Base-by-base conservation (phyloP, 1,140 invertebrate genomes). In the Aphelenchoides besseyi region DNA sequence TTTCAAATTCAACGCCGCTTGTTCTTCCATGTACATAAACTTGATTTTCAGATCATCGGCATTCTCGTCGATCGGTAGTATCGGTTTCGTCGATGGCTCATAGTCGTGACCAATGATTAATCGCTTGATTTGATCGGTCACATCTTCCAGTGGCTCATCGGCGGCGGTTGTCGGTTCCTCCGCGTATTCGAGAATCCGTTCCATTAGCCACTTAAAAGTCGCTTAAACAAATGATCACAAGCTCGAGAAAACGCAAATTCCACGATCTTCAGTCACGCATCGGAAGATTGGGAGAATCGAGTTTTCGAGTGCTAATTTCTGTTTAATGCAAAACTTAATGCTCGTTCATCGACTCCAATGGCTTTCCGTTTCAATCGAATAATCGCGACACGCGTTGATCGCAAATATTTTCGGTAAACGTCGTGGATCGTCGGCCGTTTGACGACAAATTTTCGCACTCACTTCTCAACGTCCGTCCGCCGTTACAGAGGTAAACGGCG, bases 1-100 rank as follows among this genome's bases (percentile, higher is more conserved):
- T 30, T 57, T 41, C 28, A 76, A 53, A 59, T 76, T 79, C 18
- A 76, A 30, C 12, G 74, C 74, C 3, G 57, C 54, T 26, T 69
- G 74, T 52, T 76, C 74, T 23, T 76, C 74, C 63, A 79, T 30
- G 37, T 75, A 76, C 62, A 79, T 77, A 26, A 79, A 79, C 55
- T 76, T 76, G 41, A 76, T 76, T 41, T 68, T 66, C 33, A 75
- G 53, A 29, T 61, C 48, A n/a, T 73, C 33, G 28, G 75, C 77
- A 1, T 79, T 72, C 12, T 16, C 12, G n/a, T 1, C 12, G 18
- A 33, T 26, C n/a, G 12, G 12, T 26, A 12, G 12, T 23, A 30
- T 2, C n/a, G 5, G 55, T 8, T 5, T 5, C 26, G 32, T 8
- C 5, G 55, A 23, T 33, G 55, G 55, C 12, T 59, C 55, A 5